A percentile compares a stretch with the other conserved stretches of the same genome.
phyloP scores from a whole-genome alignment of 2,797 vertebrate genomes.

The Kryptopterus vitreolus region DNA sequence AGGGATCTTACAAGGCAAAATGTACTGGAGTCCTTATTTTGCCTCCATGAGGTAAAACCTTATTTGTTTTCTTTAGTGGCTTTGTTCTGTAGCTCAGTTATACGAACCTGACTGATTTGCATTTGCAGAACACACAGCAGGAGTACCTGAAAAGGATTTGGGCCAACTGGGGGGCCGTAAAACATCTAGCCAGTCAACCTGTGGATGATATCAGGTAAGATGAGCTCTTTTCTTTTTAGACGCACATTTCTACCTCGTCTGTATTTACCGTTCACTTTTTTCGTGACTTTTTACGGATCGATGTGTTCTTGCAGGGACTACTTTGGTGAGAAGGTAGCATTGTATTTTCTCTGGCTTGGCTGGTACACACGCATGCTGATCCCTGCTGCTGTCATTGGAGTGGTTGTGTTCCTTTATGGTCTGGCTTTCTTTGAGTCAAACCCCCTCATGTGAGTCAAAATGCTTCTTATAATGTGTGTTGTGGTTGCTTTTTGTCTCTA shows the following conservation, averaged over 20 bases:
- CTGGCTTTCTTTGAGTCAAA: slow-evolving; percentile 78
- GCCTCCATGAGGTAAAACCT: slow-evolving; percentile 82
- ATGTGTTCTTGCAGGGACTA: slow-evolving; percentile 73
- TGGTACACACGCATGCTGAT: slow-evolving; percentile 87
- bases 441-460: slow-evolving; percentile 80
- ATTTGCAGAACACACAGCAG: slow-evolving; percentile 63
- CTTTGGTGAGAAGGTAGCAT: slow-evolving; percentile 91
- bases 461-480: background rate
- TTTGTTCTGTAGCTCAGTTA: background rate
- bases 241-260: background rate
- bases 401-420: slow-evolving; percentile 78
- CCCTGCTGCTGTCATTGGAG: slow-evolving; percentile 74
- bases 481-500: background rate
- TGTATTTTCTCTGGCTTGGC: slow-evolving; percentile 93
- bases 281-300: too few species aligned
- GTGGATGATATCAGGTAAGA: slow-evolving; percentile 78
- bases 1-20: slow-evolving; percentile 66
- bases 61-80: background rate
- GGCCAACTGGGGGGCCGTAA: slow-evolving; percentile 76
- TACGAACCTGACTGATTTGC: background rate
- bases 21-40: slow-evolving; percentile 84
- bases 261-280: background rate
- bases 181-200: slow-evolving; percentile 70
- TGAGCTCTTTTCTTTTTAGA: background rate
- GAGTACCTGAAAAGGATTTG: slow-evolving; percentile 68